Evolutionary conservation across 2,888 invertebrate species (phyloP).

Genomic region (Volucella zonaria): DNA sequence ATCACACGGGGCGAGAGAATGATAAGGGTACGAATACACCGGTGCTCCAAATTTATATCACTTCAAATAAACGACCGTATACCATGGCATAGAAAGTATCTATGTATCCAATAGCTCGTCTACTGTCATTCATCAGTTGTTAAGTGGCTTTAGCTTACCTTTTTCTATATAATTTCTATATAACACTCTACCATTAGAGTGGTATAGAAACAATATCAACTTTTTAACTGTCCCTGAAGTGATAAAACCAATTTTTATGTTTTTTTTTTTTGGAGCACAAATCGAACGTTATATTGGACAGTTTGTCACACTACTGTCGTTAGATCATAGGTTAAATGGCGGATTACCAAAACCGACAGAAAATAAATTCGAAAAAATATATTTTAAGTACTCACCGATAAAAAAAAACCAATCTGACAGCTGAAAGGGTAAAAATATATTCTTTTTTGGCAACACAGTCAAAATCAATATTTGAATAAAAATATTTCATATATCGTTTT

Average conservation of each 20-base stretch:
- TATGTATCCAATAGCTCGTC: neutral
- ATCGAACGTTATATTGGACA: conserved; percentile 23
- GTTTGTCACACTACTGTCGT: neutral
- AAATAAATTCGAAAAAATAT: neutral
- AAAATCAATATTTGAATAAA: conserved; percentile 61
- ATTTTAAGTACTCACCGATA: neutral
- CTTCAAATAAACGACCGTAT: conserved; percentile 1
- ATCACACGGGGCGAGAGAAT: conserved; percentile 95
- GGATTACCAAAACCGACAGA: conserved; percentile 17
- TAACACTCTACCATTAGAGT: conserved; percentile 20
- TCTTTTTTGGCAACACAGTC: neutral
- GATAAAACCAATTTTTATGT: neutral
- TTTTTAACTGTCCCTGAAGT: neutral
- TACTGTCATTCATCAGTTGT: neutral
- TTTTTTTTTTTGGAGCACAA: conserved; percentile 31
- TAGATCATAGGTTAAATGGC: neutral
- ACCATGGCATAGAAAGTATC: neutral
- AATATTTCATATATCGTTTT: conserved; percentile 1
- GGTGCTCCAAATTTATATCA: conserved; percentile 73
- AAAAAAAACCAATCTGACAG: conserved; percentile 27
- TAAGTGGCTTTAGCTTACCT: conserved; percentile 34
- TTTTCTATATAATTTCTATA: conserved; percentile 4
- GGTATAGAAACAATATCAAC: neutral
- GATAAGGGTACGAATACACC: conserved; percentile 91
- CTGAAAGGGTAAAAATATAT: conserved; percentile 49